Percentiles rank a stretch among this genome's conserved stretches.
phyloP scores from a whole-genome alignment of 2,888 invertebrate species.

The Torymus tubicola region DNA sequence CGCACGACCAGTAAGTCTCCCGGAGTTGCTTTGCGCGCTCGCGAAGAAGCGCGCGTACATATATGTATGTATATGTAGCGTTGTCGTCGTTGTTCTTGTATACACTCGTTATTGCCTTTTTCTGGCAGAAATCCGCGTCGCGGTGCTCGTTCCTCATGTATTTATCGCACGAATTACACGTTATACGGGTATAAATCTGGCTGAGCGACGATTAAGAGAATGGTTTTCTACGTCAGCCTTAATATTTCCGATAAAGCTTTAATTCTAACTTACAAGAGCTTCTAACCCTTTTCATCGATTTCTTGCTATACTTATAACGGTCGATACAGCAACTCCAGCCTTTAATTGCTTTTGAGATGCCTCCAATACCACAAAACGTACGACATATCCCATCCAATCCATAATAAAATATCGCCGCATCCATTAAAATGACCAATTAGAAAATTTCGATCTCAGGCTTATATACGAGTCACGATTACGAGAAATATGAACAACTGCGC shows the following conservation, averaged over 20 bases:
- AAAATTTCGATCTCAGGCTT: slow-evolving; percentile 1
- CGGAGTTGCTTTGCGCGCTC: slow-evolving; percentile 16
- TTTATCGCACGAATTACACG: neutral
- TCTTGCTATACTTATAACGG: too few relatives aligned
- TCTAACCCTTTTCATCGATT: too few relatives aligned
- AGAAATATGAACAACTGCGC: slow-evolving; percentile 13
- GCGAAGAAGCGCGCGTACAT: neutral
- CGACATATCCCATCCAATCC: too few relatives aligned
- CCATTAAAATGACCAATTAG: neutral
- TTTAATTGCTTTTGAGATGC: too few relatives aligned
- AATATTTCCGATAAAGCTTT: too few relatives aligned
- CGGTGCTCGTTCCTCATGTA: slow-evolving; percentile 14
- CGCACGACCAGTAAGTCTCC: slow-evolving; percentile 70
- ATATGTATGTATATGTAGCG: neutral
- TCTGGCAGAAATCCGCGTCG: neutral
- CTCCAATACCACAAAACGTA: too few relatives aligned
- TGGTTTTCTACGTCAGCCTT: neutral
- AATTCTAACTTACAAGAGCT: too few relatives aligned
- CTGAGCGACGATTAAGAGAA: neutral
- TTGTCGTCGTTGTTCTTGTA: slow-evolving; percentile 20
- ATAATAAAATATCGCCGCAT: neutral
- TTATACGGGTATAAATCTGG: slow-evolving; percentile 3
- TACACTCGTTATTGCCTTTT: neutral
- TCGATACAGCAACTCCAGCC: too few relatives aligned
- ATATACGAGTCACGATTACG: slow-evolving; percentile 1